These are phyloP conservation scores for Butorides virescens DNA, from an alignment of 2,113 vertebrate genomes.

Conservation along the genomic window DNA sequence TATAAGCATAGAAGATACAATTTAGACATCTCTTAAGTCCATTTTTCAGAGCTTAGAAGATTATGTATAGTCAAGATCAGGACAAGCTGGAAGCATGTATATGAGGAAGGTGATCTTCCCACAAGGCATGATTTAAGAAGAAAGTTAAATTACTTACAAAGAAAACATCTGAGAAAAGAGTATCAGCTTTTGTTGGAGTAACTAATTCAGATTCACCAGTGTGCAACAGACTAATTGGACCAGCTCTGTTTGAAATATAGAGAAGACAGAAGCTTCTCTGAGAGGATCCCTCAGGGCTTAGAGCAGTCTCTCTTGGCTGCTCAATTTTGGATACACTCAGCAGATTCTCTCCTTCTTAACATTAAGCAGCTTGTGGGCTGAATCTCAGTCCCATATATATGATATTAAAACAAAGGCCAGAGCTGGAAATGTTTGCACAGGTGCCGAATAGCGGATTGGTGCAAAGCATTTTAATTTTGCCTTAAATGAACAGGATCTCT, in stretches of 20 bases:
- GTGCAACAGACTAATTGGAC: constrained; percentile 54
- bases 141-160: constrained; percentile 34
- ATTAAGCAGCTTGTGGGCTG: constrained; percentile 37
- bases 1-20: background rate
- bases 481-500: background rate
- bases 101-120: constrained; percentile 13
- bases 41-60: background rate
- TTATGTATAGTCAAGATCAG: background rate
- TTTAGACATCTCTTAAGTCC: background rate
- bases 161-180: constrained; percentile 33
- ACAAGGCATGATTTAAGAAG: constrained; percentile 9
- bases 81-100: background rate
- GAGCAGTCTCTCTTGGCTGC: constrained; percentile 20
- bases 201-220: constrained; percentile 56
- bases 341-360: constrained; percentile 21
- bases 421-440: constrained; percentile 28
- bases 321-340: constrained; percentile 22
- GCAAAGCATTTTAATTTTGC: constrained; percentile 39
- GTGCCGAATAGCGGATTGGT: background rate
- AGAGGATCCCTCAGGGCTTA: constrained; percentile 40
- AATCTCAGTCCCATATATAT: background rate
- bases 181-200: constrained; percentile 20
- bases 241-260: constrained; percentile 40
- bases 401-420: constrained; percentile 29
- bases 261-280: constrained; percentile 13